Base-by-base conservation (phyloP, 2,113 vertebrate genomes). In the Etia nguti region DNA sequence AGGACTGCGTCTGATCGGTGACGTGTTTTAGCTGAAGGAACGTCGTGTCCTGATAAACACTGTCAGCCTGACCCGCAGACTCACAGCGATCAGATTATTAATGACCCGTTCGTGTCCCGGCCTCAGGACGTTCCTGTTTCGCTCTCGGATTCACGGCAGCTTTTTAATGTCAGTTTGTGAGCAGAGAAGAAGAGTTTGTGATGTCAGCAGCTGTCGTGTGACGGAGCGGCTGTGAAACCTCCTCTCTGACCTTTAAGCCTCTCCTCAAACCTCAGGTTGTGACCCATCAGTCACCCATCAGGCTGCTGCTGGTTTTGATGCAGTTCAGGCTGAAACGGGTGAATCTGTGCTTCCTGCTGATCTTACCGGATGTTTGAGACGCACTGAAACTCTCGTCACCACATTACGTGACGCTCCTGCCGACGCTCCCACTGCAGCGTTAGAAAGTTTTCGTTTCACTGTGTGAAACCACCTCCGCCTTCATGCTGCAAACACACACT, bases 61-160 rank as follows among this genome's bases (percentile, higher is more conserved):
- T 18, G 41, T 75, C 41, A 3, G 15, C 18, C 50, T 20, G 50
- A 20, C 18, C 50, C 50, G 20, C 38, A 10, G 24, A 46, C 10
- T 46, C 38, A 16, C 5, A 0, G n/a, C 8, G 13, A 46, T 43
- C 65, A 26, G 22, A 18, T 73, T 41, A 41, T 22, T 46, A 73
- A 48, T 4, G 13, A 26, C 1, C n/a, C n/a, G 12, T 16, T 43
- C 10, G 22, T 46, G 41, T 26, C 16, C 16, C 31, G 2, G 59
- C 29, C 65, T 73, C 22, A 22, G 20, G 62, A 41, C 34, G 8
- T 9, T 43, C 5, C n/a, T 16, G 36, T 24, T 70, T 70, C 8
- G 2, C 36, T 16, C n/a, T 2, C 36, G 3, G 34, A 41, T 41
- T 0, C 38, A 0, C 13, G 8, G n/a, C 36, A 43, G 12, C n/a